These are phyloP conservation scores for Choloepus didactylus DNA, from an alignment of 2,797 vertebrate species.

Conservation along the genomic window DNA sequence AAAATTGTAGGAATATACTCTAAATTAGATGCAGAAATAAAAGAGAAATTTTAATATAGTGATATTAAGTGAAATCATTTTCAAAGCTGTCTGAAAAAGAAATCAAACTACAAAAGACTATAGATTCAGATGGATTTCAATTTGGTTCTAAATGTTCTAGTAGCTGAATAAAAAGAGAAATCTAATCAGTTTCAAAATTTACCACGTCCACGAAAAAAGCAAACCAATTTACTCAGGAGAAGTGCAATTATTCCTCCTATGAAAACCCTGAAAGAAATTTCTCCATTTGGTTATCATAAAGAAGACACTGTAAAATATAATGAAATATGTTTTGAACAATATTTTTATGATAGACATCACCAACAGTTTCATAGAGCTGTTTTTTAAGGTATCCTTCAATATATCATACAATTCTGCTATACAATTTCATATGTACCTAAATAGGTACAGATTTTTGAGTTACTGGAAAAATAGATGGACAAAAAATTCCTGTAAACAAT, in stretches of 20 bases:
- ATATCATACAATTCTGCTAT: neutral
- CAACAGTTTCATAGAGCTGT: neutral
- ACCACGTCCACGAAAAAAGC: constrained; percentile 71
- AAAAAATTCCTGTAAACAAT: neutral
- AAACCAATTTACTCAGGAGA: constrained; percentile 77
- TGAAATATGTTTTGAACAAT: constrained; percentile 67
- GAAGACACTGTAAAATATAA: constrained; percentile 66
- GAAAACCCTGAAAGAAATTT: constrained; percentile 69
- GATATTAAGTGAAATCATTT: constrained; percentile 55
- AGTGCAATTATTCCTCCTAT: constrained; percentile 74
- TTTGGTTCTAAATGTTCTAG: constrained; percentile 66
- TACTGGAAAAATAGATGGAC: neutral
- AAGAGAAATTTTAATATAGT: neutral
- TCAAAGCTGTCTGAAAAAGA: constrained; percentile 42
- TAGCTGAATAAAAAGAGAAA: constrained; percentile 66
- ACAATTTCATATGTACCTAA: neutral
- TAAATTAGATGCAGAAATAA: neutral
- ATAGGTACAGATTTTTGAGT: neutral
- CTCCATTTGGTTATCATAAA: constrained; percentile 67
- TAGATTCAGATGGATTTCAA: constrained; percentile 61
- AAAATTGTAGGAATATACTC: neutral
- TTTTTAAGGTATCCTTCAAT: neutral
- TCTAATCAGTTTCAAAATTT: constrained; percentile 78
- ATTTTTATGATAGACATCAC: constrained; percentile 45
- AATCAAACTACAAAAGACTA: constrained; percentile 44